Percentiles rank a stretch among this genome's conserved stretches.
These are phyloP conservation scores for Drosophila aldrichi DNA, from an alignment of 2,888 invertebrate genomes.

Conservation along the genomic window DNA sequence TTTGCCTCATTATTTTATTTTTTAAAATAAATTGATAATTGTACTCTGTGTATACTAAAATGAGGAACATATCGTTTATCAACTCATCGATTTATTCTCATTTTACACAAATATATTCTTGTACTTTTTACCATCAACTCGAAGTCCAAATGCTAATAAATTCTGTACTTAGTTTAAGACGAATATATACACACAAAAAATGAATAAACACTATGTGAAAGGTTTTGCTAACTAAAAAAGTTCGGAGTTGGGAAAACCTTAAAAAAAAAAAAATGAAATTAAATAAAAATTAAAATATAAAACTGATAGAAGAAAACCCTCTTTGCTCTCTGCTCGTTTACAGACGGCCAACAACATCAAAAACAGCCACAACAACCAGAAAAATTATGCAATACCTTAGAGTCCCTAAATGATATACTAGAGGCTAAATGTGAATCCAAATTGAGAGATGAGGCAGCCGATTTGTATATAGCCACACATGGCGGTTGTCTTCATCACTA, in stretches of 20 bases:
- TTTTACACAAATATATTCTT: not conserved
- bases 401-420: conserved; percentile 46
- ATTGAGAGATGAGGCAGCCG: conserved; percentile 60
- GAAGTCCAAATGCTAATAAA: not conserved
- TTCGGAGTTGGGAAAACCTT: conserved; percentile 13
- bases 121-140: not conserved
- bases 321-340: conserved; percentile 73
- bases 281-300: conserved; percentile 19
- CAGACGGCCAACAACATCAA: conserved; percentile 57
- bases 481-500: conserved; percentile 78
- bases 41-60: not conserved
- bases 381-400: conserved; percentile 44
- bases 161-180: conserved; percentile 1
- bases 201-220: conserved; percentile 19
- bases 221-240: conserved; percentile 25
- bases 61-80: not conserved
- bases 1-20: not conserved
- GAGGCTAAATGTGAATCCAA: conserved; percentile 51
- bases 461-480: conserved; percentile 78
- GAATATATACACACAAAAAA: no score
- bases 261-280: conserved; percentile 5
- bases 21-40: no score
- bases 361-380: conserved; percentile 34
- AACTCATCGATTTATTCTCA: not conserved
- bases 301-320: conserved; percentile 68